Evolutionary conservation across 92 coral and sea anemone genomes (phyloP).

Genomic region (Phenganax subtilis): DNA sequence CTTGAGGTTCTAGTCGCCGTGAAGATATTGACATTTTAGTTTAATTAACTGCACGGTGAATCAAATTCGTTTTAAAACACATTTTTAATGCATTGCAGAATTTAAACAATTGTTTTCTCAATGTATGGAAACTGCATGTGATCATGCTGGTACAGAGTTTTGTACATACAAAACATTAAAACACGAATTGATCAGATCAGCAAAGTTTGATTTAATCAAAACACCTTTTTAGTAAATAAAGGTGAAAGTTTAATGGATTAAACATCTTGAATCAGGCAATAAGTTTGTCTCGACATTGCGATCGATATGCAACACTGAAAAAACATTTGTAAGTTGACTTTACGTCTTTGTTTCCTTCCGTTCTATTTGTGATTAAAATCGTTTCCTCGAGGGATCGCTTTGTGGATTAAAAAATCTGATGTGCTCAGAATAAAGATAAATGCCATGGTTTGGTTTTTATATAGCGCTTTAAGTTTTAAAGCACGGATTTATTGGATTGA

Average conservation of each 20-base stretch:
- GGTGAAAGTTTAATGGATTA: slow-evolving; percentile 31
- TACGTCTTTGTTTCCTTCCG: slow-evolving; percentile 26
- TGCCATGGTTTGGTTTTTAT: slow-evolving; percentile 14
- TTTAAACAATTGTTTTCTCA: not conserved
- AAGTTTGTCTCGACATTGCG: slow-evolving; percentile 30
- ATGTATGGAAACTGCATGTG: slow-evolving; percentile 25
- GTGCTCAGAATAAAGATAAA: not conserved
- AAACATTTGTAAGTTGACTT: slow-evolving; percentile 11
- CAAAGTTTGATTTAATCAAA: slow-evolving; percentile 21
- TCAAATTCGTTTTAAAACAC: not conserved
- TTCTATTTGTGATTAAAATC: not conserved
- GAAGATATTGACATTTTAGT: no score
- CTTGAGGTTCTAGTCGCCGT: no score
- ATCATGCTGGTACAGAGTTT: slow-evolving; percentile 17
- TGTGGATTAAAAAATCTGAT: not conserved
- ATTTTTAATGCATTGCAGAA: not conserved
- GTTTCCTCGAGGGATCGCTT: not conserved
- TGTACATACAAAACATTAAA: slow-evolving; percentile 21
- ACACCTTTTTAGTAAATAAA: slow-evolving; percentile 20
- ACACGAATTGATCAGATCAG: slow-evolving; percentile 26
- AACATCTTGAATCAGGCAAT: slow-evolving; percentile 24
- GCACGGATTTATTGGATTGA: slow-evolving; percentile 6
- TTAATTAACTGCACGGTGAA: not conserved
- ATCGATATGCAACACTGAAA: slow-evolving; percentile 22
- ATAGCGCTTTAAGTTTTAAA: not conserved